Evolutionary conservation across 2,888 invertebrate genomes (phyloP), one percentile per base, ranked within the genome.

Genomic region (Beris chalybata): DNA sequence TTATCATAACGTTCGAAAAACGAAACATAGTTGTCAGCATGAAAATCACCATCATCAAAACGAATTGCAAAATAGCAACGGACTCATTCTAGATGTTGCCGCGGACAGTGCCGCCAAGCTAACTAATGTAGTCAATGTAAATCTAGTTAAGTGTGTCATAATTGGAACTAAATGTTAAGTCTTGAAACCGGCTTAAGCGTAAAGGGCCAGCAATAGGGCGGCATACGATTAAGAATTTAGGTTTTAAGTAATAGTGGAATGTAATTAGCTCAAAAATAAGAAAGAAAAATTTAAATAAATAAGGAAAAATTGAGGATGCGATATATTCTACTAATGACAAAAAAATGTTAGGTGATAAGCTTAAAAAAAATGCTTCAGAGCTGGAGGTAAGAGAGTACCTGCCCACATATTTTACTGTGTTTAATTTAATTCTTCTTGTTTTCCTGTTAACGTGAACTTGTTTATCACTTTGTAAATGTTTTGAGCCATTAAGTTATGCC

Each of bases 101-200:
- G 22, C 22, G 22, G 38, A 38, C 5, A 38, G 38, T 9, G 9
- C 9, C 9, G 5, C 38, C 7, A 38, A 38, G 38, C 38, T 7
- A 38, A 9, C 38, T 38, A 50, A 38, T 50, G 50, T 61, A 66
- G 66, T 67, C 64, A 69, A 66, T 69, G 67, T 69, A 69, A 67
- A 64, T 50, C 48, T 67, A 53, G 55, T 69, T 54, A 69, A 69
- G 64, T 69, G 69, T 69, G 65, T 69, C 61, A 69, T 69, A 67
- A 55, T 69, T 59, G 55, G 59, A 63, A 69, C 45, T 69, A 69
- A 65, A 57, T 69, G 67, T 67, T 69, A 67, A 54, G 22, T 38
- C 38, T 22, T 61, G 52, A 30, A 50, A 9, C 22, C 38, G 9
- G 38, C 38, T 48, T 59, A 59, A 48, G 48, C 12, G 22, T 59